These are phyloP conservation scores for Mizuhopecten yessoensis DNA, from an alignment of 1,140 invertebrate genomes.

Conservation along the genomic window DNA sequence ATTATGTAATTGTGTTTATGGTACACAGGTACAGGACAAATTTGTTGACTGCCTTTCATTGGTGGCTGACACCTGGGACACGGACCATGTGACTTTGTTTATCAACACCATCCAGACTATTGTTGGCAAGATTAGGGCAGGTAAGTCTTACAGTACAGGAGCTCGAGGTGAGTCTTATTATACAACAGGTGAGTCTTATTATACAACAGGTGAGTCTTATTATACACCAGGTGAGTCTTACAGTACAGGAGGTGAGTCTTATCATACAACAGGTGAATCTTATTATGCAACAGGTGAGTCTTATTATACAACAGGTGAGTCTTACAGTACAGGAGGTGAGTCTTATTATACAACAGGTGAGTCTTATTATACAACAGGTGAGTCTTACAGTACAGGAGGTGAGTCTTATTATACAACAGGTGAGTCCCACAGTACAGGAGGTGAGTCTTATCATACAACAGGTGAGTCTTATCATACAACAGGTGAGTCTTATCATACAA, in stretches of 20 bases:
- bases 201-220: not conserved
- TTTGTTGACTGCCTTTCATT: constrained; percentile 75
- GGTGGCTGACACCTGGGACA: constrained; percentile 73
- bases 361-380: too few relatives aligned
- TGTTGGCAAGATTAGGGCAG: constrained; percentile 66
- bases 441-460: too few relatives aligned
- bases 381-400: not conserved
- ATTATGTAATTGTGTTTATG: too few relatives aligned
- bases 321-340: not conserved
- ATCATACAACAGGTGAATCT: too few relatives aligned
- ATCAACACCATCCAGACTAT: constrained; percentile 77
- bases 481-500: too few relatives aligned
- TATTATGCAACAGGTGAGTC: too few relatives aligned
- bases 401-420: not conserved
- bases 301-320: not conserved
- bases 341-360: too few relatives aligned
- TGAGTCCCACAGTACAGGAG: too few relatives aligned
- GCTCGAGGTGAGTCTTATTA: not conserved
- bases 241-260: not conserved
- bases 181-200: not conserved
- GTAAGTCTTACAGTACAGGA: constrained; percentile 59
- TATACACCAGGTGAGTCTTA: not conserved
- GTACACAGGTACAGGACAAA: constrained; percentile 79
- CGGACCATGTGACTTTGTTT: constrained; percentile 74
- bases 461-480: too few relatives aligned